Base-by-base conservation (phyloP, 2,888 invertebrate species). In the Escarpia spicata region DNA sequence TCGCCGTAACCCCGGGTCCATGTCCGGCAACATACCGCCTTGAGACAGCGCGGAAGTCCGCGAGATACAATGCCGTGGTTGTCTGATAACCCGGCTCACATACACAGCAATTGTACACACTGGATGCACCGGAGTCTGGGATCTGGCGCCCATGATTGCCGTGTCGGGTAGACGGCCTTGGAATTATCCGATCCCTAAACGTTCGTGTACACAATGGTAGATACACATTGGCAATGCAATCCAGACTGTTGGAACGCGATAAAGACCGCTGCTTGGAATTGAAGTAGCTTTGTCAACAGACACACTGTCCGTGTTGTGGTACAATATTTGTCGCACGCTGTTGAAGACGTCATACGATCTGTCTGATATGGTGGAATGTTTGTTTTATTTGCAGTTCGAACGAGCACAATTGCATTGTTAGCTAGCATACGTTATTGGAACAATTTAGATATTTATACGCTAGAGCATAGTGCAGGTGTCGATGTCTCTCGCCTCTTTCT, bases 1-100 rank as follows among this genome's bases (percentile, higher is more conserved):
- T 75, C 26, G 75, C 19, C 75, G 6, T 75, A 26, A n/a, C 75
- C 75, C 26, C 1, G n/a, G 75, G 75, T 26, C 6, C n/a, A 75
- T 75, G 75, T 75, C 75, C 75, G n/a, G 75, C 75, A 75, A 75
- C 75, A 75, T 75, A 75, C 75, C 75, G 75, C 75, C 75, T n/a
- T 75, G 75, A n/a, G 75, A 75, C 75, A 75, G 75, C 75, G 75
- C 75, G 75, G 75, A 75, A 75, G 75, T 75, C n/a, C 75, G 75
- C 75, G 26, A 15, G 75, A 75, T 75, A 75, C 75, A 75, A 75
- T 26, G 26, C 75, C 75, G 75, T 75, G 3, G 75, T 75, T 26
- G 75, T 26, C 19, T 19, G 75, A 75, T 75, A 75, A 75, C 75
- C 26, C 75, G 75, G 75, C 75, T 3, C 75, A 75, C 75, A 75